These are phyloP conservation scores for Lamellibrachia luymesi DNA, from an alignment of 1,140 invertebrate genomes.

Conservation along the genomic window DNA sequence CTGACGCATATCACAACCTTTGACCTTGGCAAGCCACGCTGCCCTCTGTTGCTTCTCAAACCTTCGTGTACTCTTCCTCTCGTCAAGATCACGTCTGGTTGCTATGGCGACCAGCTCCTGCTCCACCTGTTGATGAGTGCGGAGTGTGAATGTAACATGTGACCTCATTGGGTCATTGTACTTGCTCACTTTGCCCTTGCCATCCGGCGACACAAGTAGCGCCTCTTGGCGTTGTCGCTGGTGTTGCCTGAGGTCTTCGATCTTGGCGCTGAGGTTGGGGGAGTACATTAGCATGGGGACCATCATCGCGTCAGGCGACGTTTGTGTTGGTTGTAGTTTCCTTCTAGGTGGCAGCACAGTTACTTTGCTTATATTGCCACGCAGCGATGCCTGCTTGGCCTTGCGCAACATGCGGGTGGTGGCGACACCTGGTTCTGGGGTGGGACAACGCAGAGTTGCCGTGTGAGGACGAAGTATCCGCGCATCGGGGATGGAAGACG, in stretches of 20 bases:
- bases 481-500: slow-evolving; percentile 44
- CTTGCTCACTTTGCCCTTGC: slow-evolving; percentile 41
- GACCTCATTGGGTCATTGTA: slow-evolving; percentile 48
- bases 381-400: slow-evolving; percentile 16
- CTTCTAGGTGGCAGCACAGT: background rate
- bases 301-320: background rate
- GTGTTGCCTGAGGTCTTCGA: slow-evolving; percentile 15
- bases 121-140: slow-evolving; percentile 47
- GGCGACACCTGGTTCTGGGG: background rate
- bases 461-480: slow-evolving; percentile 47
- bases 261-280: background rate
- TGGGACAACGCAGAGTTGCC: slow-evolving; percentile 32
- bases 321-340: background rate
- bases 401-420: background rate
- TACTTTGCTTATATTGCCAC: slow-evolving; percentile 21
- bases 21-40: slow-evolving; percentile 46
- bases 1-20: slow-evolving; percentile 20
- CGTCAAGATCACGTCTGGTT: slow-evolving; percentile 32
- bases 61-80: slow-evolving; percentile 33
- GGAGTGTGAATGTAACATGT: slow-evolving; percentile 48
- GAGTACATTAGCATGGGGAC: slow-evolving; percentile 54
- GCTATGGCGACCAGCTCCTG: slow-evolving; percentile 41
- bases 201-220: background rate
- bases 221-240: background rate
- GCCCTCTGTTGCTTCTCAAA: slow-evolving; percentile 41